Percentiles rank a stretch among this genome's conserved stretches.
Evolutionary conservation across 2,888 invertebrate species (phyloP).

Genomic region (Lepidochrysops patricia): DNA sequence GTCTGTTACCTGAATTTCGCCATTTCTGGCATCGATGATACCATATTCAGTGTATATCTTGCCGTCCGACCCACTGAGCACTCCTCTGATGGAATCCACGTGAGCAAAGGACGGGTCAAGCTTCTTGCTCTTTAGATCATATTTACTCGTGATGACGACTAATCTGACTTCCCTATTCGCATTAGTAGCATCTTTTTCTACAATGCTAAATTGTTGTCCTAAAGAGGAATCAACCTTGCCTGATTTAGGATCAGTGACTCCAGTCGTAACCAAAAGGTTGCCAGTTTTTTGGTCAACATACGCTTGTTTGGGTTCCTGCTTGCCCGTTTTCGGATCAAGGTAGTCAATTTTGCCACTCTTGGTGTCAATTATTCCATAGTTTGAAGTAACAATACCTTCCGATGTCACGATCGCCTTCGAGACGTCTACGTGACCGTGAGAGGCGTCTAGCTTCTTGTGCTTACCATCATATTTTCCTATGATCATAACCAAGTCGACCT

Average conservation of each 20-base stretch:
- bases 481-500: conserved; percentile 75
- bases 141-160: conserved; percentile 75
- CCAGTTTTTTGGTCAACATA: conserved; percentile 82
- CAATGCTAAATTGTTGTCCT: conserved; percentile 79
- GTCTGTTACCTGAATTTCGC: conserved; percentile 60
- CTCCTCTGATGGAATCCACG: conserved; percentile 62
- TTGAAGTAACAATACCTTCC: conserved; percentile 73
- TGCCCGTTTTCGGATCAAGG: conserved; percentile 77
- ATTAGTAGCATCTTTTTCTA: conserved; percentile 78
- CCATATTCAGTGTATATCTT: conserved; percentile 77
- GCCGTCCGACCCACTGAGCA: conserved; percentile 76
- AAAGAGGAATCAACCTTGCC: conserved; percentile 78
- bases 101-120: conserved; percentile 70
- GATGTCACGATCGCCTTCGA: conserved; percentile 76
- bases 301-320: conserved; percentile 78
- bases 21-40: conserved; percentile 76
- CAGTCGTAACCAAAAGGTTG: conserved; percentile 77
- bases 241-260: conserved; percentile 77
- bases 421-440: conserved; percentile 64
- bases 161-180: conserved; percentile 77
- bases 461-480: conserved; percentile 77
- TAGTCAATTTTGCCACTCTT: conserved; percentile 77
- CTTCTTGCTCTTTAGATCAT: conserved; percentile 70
- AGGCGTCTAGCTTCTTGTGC: conserved; percentile 61
- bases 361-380: conserved; percentile 79